These are phyloP conservation scores for Dinothrombium tinctorium DNA, from an alignment of 1,140 invertebrate genomes.

Conservation along the genomic window DNA sequence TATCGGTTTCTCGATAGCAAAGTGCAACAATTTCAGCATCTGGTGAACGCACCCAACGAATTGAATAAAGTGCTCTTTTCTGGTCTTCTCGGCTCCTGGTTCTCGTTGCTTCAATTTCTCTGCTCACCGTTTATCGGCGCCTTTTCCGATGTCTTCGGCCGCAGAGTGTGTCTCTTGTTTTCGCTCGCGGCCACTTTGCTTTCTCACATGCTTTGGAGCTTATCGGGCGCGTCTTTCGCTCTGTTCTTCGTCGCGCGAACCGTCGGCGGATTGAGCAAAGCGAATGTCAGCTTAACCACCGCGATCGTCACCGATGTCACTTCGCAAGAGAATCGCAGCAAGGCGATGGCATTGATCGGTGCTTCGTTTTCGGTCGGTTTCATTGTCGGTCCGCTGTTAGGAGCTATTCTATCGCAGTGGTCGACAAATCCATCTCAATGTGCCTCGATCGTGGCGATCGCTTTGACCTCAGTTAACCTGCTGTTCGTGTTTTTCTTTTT, in stretches of 20 bases:
- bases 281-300: conserved; percentile 82
- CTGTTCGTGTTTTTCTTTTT: conserved; percentile 7
- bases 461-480: conserved; percentile 9
- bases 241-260: conserved; percentile 79
- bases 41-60: conserved; percentile 58
- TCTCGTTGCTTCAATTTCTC: conserved; percentile 86
- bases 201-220: conserved; percentile 14
- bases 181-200: conserved; percentile 40
- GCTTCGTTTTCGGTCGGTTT: conserved; percentile 94
- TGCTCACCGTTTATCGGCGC: conserved; percentile 79
- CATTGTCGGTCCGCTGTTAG: conserved; percentile 79
- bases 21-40: conserved; percentile 38
- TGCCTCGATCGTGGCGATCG: conserved; percentile 7
- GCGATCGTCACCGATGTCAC: conserved; percentile 86
- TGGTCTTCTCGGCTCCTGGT: conserved; percentile 81
- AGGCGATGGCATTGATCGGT: conserved; percentile 88
- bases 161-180: conserved; percentile 56
- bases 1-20: conserved; percentile 36
- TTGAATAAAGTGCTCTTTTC: conserved; percentile 81
- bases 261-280: conserved; percentile 82
- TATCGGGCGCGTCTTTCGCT: conserved; percentile 55
- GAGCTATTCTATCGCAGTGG: conserved; percentile 61
- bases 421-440: conserved; percentile 26
- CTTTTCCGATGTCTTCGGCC: conserved; percentile 81
- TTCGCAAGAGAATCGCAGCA: conserved; percentile 46